Conservation (phyloP, 2,888 invertebrate genomes). For the Anarsia innoxiella region DNA sequence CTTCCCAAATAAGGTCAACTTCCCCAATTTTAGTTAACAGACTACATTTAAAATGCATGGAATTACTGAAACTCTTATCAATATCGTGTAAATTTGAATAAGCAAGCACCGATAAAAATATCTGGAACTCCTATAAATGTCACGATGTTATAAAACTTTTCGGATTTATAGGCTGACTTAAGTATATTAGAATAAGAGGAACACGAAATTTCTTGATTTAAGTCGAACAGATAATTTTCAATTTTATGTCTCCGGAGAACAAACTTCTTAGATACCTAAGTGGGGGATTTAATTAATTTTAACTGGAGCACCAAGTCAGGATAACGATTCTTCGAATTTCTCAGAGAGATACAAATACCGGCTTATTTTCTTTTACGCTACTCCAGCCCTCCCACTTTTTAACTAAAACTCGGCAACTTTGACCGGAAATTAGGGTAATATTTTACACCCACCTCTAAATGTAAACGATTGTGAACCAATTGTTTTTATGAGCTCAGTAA, state of each 20-base stretch:
- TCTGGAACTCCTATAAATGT: conserved; percentile 10
- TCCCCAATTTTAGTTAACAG: neutral
- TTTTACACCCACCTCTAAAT: too few relatives aligned
- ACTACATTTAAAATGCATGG: neutral
- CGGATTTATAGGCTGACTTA: conserved; percentile 6
- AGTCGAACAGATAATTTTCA: conserved; percentile 22
- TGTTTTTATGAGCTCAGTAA: too few relatives aligned
- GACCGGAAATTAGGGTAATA: too few relatives aligned
- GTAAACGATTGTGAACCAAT: too few relatives aligned
- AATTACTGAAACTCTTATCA: conserved; percentile 4
- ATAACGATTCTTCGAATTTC: conserved; percentile 34
- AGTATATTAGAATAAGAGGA: too few relatives aligned
- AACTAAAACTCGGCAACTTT: too few relatives aligned
- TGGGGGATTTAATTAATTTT: conserved; percentile 48
- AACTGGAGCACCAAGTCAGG: conserved; percentile 30
- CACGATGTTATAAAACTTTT: conserved; percentile 10
- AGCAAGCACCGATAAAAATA: conserved; percentile 8
- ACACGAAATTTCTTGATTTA: conserved; percentile 10
- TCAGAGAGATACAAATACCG: conserved; percentile 29
- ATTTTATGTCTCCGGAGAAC: conserved; percentile 27
- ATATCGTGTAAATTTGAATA: conserved; percentile 8
- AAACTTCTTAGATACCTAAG: conserved; percentile 38
- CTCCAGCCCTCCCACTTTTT: conserved; percentile 20
- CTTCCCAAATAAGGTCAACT: conserved; percentile 4
- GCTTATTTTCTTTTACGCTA: conserved; percentile 28